Evolutionary conservation across 2,797 vertebrate genomes (phyloP), one percentile per base, ranked within the genome.

Genomic region (Gymnoscopelus microlampas): DNA sequence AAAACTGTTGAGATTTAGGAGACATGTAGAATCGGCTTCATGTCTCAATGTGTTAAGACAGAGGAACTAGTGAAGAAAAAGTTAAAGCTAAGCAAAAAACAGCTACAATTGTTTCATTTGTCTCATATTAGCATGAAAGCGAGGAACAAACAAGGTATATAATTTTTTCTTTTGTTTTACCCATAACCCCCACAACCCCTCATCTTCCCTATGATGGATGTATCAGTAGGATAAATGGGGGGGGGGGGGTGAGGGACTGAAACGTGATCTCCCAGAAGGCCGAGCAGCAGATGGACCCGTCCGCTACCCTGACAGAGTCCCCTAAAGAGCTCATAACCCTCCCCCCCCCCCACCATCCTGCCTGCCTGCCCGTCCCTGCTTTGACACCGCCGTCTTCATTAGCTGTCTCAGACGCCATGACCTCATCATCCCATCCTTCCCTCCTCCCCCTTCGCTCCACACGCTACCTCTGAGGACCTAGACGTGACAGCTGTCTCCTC

Each of bases 371-470:
- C 53, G 29, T 47, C 60, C 26, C 61, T 66, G 32, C 26, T 2
- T 70, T 77, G 71, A 77, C 74, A 80, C 70, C 71, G 49, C 65
- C 3, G 49, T 87, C 87, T 84, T 89, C 87, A 88, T 91, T 88
- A 89, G 58, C 68, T 1, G 54, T 61, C 80, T 82, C 72, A 54
- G 59, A 85, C 81, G 85, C 79, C 67, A 26, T 32, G 63, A 68
- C 79, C 84, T 80, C 74, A 84, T 89, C 76, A 79, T 74, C 79
- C 76, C 60, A 29, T 48, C 3, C 51, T 6, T 8, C 0, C 1
- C 66, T 54, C 63, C 67, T 62, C 44, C 67, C 48, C 7, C 0
- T 11, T 77, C 59, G 24, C 50, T 65, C 55, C 19, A 13, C 69
- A 60, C 70, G 65, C 58, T 54, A 57, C 47, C 55, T 24, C 10